Base-by-base conservation (phyloP, 2,113 vertebrate genomes). In the Hemichromis elongatus region DNA sequence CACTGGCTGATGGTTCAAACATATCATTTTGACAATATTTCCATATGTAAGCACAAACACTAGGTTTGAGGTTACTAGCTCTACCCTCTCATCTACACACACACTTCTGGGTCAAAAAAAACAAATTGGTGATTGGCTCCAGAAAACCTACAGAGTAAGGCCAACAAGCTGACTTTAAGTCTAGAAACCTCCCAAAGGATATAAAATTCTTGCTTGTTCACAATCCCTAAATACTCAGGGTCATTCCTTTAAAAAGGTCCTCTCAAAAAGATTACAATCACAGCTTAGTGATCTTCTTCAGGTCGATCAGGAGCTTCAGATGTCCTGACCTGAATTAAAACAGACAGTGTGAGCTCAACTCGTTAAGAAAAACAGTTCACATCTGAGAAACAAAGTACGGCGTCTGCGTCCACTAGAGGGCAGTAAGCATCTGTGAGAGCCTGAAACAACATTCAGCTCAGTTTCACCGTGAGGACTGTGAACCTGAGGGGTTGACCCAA, bases 331-430 rank as follows among this genome's bases (percentile, higher is more conserved):
- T 7, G 18, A 75, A 28, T 18, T 75, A 28, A 47, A 73, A 45
- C 52, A 5, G n/a, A 21, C 40, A 47, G 21, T 13, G 40, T 35
- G 21, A 42, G 35, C 30, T 30, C 5, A 5, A 28, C 42, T 35
- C 18, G 11, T 56, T 42, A 35, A 9, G 52, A 26, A 61, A 59
- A 83, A 45, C 18, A 13, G 9, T 9, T 30, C 45, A 28, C 24
- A 19, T 28, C 42, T 47, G 42, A 47, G 68, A 47, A 14, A 19
- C 2, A 6, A 73, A 73, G 14, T 47, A 18, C 19, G 26, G 42
- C n/a, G 12, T 33, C 28, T 53, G 10, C 7, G n/a, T 33, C 86
- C 95, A 93, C 92, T 89, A 95, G 95, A 90, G 92, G 92, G 52
- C 94, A 92, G 91, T 87, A 79, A 86, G 33, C 55, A 66, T 83